Evolutionary conservation across 2,797 vertebrate species (phyloP).

Genomic region (Arnoldichthys spilopterus): DNA sequence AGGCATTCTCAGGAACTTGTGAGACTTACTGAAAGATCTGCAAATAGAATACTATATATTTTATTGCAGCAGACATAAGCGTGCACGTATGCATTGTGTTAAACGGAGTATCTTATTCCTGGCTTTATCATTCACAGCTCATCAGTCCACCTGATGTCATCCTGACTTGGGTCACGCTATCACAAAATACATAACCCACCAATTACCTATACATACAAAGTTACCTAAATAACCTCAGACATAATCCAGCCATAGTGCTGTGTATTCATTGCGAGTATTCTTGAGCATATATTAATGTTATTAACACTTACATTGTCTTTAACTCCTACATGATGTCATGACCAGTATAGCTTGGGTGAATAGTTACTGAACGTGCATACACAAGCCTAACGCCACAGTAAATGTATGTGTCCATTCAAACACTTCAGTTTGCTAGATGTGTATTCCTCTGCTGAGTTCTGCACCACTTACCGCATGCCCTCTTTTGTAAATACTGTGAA

Average conservation of each 20-base stretch:
- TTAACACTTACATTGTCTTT: background rate
- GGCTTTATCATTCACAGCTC: conserved; percentile 30
- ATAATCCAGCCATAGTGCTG: background rate
- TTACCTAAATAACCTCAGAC: background rate
- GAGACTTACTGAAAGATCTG: conserved; percentile 53
- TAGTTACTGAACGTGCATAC: background rate
- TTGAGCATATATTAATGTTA: conserved; percentile 8
- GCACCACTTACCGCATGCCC: conserved; percentile 64
- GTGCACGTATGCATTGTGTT: conserved; percentile 37
- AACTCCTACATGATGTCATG: conserved; percentile 9
- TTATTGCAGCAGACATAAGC: conserved; percentile 55
- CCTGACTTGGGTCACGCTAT: background rate
- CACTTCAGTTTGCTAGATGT: conserved; percentile 29
- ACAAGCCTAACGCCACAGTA: background rate
- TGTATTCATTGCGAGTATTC: conserved; percentile 13
- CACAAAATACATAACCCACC: background rate
- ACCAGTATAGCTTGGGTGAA: background rate
- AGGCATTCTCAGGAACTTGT: conserved; percentile 76
- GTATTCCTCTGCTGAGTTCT: conserved; percentile 52
- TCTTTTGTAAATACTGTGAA: conserved; percentile 74
- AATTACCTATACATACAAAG: background rate
- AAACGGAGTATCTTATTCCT: conserved; percentile 40
- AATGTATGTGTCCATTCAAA: background rate
- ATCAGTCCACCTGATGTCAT: conserved; percentile 17
- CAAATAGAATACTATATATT: conserved; percentile 50